phyloP scores from a whole-genome alignment of 2,797 vertebrate species.

The Mallotus villosus region DNA sequence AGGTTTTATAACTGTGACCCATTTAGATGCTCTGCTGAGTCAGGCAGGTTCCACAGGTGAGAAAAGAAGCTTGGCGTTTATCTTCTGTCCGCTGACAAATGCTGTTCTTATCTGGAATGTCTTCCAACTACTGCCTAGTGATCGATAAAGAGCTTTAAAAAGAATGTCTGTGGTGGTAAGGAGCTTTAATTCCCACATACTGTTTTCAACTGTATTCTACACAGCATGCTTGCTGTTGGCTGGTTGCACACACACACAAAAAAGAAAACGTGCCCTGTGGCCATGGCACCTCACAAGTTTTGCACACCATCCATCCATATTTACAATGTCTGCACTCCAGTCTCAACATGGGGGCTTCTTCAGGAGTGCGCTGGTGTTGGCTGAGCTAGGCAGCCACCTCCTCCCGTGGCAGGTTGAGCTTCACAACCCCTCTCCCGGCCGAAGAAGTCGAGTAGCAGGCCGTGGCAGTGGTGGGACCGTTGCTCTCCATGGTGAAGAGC shows the following conservation, averaged over 20 bases:
- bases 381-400: constrained; percentile 59
- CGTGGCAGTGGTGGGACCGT: constrained; percentile 59
- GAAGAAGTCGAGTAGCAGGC: constrained; percentile 66
- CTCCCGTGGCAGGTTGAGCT: constrained; percentile 73
- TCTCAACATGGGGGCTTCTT: constrained; percentile 32
- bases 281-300: constrained; percentile 54
- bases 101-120: constrained; percentile 18
- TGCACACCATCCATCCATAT: constrained; percentile 50
- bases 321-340: constrained; percentile 45
- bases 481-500: constrained; percentile 74
- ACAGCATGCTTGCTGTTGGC: constrained; percentile 54
- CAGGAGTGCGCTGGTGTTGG: background rate
- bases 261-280: constrained; percentile 46
- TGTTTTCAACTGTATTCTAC: constrained; percentile 26
- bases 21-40: background rate
- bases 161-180: constrained; percentile 53
- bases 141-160: constrained; percentile 36
- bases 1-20: background rate
- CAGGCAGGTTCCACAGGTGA: constrained; percentile 12
- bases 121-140: constrained; percentile 44
- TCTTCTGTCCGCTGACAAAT: background rate
- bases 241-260: constrained; percentile 48
- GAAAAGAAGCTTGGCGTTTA: constrained; percentile 1
- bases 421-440: constrained; percentile 68
- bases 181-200: constrained; percentile 45